A percentile compares a stretch with the other conserved stretches of the same genome.
Conservation (phyloP, 1,140 invertebrate species). For the Drosophila kepulauana region DNA sequence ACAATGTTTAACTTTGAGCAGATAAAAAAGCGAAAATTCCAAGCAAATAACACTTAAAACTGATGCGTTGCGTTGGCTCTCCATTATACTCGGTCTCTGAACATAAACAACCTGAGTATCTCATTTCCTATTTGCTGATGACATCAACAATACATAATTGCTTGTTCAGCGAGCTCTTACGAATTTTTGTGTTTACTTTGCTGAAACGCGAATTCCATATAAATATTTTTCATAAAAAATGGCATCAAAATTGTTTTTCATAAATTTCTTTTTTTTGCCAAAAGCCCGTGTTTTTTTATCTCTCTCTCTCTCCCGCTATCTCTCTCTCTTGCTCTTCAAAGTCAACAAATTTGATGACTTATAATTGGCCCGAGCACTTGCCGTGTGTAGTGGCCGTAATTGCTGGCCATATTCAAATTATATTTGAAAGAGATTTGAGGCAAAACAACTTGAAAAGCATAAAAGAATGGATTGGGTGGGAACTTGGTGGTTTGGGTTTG, state of each 20-base stretch:
- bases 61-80: not conserved
- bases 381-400: constrained; percentile 49
- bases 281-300: not conserved
- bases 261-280: not conserved
- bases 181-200: constrained; percentile 15
- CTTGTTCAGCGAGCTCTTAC: not conserved
- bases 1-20: not conserved
- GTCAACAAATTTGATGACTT: constrained; percentile 42
- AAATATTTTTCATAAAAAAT: constrained; percentile 16
- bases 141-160: constrained; percentile 9
- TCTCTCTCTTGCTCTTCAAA: not conserved
- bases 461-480: constrained; percentile 10
- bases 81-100: not conserved
- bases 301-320: not conserved
- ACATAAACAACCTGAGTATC: not conserved
- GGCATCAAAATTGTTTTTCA: constrained; percentile 8
- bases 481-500: not conserved
- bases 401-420: constrained; percentile 70
- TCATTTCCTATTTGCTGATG: constrained; percentile 11
- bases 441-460: constrained; percentile 18
- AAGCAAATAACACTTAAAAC: not conserved
- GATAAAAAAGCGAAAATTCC: not conserved
- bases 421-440: constrained; percentile 46
- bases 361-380: constrained; percentile 57
- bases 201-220: not conserved